These are phyloP conservation scores for Sparus aurata DNA, from an alignment of 2,797 vertebrate species.

Conservation along the genomic window DNA sequence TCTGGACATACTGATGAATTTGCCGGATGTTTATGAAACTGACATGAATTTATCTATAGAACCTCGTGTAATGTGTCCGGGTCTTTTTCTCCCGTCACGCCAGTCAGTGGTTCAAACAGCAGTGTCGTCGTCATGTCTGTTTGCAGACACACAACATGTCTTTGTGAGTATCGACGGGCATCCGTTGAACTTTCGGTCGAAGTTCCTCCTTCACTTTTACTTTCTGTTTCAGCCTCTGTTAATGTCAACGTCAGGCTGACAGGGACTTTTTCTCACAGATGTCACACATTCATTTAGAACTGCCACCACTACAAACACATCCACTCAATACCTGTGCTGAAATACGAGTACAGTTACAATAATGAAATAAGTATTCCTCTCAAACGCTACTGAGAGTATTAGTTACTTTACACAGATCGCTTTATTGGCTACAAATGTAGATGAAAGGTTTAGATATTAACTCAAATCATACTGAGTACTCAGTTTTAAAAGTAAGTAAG, in stretches of 20 bases:
- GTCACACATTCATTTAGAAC: neutral
- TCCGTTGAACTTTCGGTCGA: neutral
- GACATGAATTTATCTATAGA: too few species aligned
- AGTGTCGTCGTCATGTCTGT: slow-evolving; percentile 18
- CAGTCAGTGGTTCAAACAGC: neutral
- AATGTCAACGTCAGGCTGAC: neutral
- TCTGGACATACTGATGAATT: slow-evolving; percentile 11
- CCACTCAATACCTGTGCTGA: too few species aligned
- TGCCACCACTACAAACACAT: too few species aligned
- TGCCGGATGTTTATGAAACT: slow-evolving; percentile 7
- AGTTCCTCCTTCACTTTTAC: slow-evolving; percentile 8
- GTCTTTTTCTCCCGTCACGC: neutral
- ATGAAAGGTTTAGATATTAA: too few species aligned
- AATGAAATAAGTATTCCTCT: too few species aligned
- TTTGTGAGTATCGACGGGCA: slow-evolving; percentile 7
- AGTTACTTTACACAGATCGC: too few species aligned
- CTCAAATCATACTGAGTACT: too few species aligned
- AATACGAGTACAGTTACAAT: too few species aligned
- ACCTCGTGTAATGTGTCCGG: neutral
- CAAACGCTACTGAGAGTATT: too few species aligned
- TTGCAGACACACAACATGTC: slow-evolving; percentile 35
- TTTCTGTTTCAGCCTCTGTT: neutral
- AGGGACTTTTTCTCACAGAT: neutral
- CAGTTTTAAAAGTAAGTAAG: too few species aligned
- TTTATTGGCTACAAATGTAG: too few species aligned